These are phyloP conservation scores for Mythimna vitellina DNA, from an alignment of 2,888 invertebrate genomes.

Conservation along the genomic window DNA sequence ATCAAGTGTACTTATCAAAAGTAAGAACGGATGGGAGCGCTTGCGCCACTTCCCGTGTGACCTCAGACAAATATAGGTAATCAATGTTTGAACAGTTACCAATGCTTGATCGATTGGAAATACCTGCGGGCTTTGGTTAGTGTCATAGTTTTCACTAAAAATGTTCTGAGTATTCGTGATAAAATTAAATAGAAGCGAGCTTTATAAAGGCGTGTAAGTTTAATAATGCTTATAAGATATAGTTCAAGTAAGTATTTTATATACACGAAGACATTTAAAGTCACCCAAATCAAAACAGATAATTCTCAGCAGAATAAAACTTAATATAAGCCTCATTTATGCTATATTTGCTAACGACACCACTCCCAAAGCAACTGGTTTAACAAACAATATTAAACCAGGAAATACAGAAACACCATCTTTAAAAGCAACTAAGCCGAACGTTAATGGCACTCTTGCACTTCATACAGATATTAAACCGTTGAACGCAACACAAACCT, in stretches of 20 bases:
- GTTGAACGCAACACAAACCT: conserved; percentile 46
- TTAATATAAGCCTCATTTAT: neutral
- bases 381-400: conserved; percentile 4
- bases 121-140: neutral
- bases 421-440: conserved; percentile 17
- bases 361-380: neutral
- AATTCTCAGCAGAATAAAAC: neutral
- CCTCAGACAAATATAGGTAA: conserved; percentile 28
- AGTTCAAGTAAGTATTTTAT: neutral
- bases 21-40: conserved; percentile 50
- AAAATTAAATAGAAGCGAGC: neutral
- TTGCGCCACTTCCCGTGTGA: conserved; percentile 51
- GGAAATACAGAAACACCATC: conserved; percentile 5
- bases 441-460: conserved; percentile 17
- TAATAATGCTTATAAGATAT: neutral
- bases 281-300: neutral
- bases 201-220: neutral
- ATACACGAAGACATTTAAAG: no score
- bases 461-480: conserved; percentile 27
- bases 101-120: conserved; percentile 26
- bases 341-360: neutral
- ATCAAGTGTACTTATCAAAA: conserved; percentile 55
- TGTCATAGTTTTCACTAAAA: neutral
- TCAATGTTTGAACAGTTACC: conserved; percentile 39
- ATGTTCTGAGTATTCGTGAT: no score